Evolutionary conservation across 1,140 invertebrate species (phyloP).

Genomic region (Reticulitermes speratus): DNA sequence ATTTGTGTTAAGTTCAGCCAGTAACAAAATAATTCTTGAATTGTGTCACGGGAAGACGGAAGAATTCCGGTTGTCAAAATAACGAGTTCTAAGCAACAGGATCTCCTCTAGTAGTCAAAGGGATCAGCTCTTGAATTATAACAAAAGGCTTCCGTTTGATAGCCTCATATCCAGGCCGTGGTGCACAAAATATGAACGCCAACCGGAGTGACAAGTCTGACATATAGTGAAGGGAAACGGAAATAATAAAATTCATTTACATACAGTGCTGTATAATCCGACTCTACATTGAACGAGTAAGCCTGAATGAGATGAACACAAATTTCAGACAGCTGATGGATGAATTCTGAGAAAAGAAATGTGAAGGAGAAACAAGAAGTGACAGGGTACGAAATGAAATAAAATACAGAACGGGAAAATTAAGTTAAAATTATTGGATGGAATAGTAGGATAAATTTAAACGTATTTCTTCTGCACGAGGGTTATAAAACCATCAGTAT

Average conservation of each 20-base stretch:
- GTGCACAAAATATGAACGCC: not conserved
- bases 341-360: constrained; percentile 2
- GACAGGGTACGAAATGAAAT: not conserved
- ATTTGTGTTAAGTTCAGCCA: no score
- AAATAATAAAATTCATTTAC: not conserved
- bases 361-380: not conserved
- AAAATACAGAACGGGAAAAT: not conserved
- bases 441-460: not conserved
- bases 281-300: not conserved
- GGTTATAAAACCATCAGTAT: not conserved
- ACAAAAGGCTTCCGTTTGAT: not conserved
- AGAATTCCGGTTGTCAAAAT: no score
- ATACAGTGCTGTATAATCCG: no score
- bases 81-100: no score
- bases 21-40: no score
- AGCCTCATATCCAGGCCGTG: not conserved
- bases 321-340: constrained; percentile 3
- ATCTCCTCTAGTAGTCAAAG: no score
- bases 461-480: not conserved
- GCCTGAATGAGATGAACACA: not conserved
- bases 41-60: no score
- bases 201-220: not conserved
- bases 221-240: not conserved
- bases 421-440: not conserved
- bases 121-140: no score